These are phyloP conservation scores for Oceanodroma leucorhoa DNA, from an alignment of 2,797 vertebrate genomes.

Conservation along the genomic window DNA sequence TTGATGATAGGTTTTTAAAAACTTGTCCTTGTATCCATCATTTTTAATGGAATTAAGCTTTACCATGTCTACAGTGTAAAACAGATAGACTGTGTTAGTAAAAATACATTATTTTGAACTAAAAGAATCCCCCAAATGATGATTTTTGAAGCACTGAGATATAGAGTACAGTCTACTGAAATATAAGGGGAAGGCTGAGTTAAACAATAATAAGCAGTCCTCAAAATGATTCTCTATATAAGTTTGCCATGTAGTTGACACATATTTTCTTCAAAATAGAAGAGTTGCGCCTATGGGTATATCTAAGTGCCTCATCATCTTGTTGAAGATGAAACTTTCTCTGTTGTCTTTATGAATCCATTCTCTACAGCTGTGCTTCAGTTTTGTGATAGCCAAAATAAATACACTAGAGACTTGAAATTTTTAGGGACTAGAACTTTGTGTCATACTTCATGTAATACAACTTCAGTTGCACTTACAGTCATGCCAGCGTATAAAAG, in stretches of 20 bases:
- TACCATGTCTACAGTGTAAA: background rate
- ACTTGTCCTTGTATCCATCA: background rate
- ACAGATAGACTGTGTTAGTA: background rate
- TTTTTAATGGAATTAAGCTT: background rate
- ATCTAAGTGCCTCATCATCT: background rate
- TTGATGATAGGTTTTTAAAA: background rate
- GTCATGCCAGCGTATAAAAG: background rate
- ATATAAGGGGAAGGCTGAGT: background rate
- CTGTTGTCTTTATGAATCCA: background rate
- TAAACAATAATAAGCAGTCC: background rate
- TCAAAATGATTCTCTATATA: fast-evolving
- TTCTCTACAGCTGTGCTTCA: background rate
- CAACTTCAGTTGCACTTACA: background rate
- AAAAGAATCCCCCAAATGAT: background rate
- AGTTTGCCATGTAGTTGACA: background rate
- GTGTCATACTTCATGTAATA: background rate
- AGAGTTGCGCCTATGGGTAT: background rate
- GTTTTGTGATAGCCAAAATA: background rate
- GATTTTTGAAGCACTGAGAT: background rate
- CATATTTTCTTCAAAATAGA: background rate
- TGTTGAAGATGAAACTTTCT: background rate
- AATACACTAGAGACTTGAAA: background rate
- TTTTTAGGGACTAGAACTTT: background rate
- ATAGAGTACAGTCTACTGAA: background rate
- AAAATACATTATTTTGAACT: background rate